These are phyloP conservation scores for Cenopis cana DNA, from an alignment of 2,888 invertebrate genomes.

Conservation along the genomic window DNA sequence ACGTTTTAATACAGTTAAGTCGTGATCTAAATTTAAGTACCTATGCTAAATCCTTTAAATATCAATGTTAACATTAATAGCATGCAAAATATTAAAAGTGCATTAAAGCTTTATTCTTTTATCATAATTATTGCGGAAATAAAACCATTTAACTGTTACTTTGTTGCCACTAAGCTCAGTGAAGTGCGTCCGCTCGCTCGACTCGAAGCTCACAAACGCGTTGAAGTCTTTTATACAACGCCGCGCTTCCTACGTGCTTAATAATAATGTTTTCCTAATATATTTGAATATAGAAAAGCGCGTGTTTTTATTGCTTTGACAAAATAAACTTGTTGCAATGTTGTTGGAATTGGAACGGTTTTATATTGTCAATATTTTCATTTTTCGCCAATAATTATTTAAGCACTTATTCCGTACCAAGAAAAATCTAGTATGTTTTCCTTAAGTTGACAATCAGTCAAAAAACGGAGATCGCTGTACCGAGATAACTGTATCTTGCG, in stretches of 20 bases:
- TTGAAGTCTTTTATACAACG: slow-evolving; percentile 74
- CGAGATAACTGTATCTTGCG: slow-evolving; percentile 70
- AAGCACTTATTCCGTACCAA: neutral
- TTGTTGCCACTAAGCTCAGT: neutral
- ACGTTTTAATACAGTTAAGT: neutral
- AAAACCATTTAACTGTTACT: slow-evolving; percentile 1
- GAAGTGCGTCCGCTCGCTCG: neutral
- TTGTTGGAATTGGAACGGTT: neutral
- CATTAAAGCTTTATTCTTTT: slow-evolving; percentile 5
- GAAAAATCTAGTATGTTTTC: neutral
- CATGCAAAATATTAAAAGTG: neutral
- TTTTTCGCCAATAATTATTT: neutral
- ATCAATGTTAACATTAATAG: neutral
- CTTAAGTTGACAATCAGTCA: slow-evolving; percentile 38
- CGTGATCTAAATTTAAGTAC: too few species aligned
- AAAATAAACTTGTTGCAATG: too few species aligned
- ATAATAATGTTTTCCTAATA: slow-evolving; percentile 13
- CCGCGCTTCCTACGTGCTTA: slow-evolving; percentile 36
- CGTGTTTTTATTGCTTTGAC: too few species aligned
- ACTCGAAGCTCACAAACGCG: slow-evolving; percentile 53
- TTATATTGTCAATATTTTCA: neutral
- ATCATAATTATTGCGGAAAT: slow-evolving; percentile 8
- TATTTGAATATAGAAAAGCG: neutral
- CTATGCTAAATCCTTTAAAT: neutral
- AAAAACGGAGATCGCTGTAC: slow-evolving; percentile 55